Percentiles rank a stretch among this genome's conserved stretches.
phyloP scores from a whole-genome alignment of 2,113 vertebrate genomes.

The Nothobranchius kuhntae region DNA sequence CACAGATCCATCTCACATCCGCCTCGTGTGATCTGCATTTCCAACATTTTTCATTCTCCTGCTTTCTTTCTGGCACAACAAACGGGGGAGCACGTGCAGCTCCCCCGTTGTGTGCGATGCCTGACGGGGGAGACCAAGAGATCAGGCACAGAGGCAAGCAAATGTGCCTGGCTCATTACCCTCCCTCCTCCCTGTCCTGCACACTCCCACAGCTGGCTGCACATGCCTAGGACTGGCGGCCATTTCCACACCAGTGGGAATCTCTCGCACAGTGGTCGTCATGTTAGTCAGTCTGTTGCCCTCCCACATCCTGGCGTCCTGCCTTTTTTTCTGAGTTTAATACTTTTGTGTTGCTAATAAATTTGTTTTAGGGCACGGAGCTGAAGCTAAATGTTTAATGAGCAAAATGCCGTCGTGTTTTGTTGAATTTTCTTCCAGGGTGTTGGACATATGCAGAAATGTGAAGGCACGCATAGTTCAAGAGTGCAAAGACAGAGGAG shows the following conservation, averaged over 20 bases:
- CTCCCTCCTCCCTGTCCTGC: constrained; percentile 65
- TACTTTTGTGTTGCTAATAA: constrained; percentile 1
- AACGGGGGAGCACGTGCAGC: constrained; percentile 43
- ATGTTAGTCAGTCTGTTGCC: constrained; percentile 44
- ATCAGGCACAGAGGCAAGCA: constrained; percentile 74
- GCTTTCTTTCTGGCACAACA: constrained; percentile 29
- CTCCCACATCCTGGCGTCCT: constrained; percentile 18
- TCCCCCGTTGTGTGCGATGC: constrained; percentile 66
- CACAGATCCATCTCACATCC: constrained; percentile 24
- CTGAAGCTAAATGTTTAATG: neutral
- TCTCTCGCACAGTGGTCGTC: constrained; percentile 54
- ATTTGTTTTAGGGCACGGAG: neutral
- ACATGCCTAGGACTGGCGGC: constrained; percentile 69
- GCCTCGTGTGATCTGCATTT: constrained; percentile 34
- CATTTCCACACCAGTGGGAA: constrained; percentile 69
- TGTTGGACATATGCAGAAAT: constrained; percentile 95
- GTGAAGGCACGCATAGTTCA: constrained; percentile 92
- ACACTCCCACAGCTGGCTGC: constrained; percentile 66
- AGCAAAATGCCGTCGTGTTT: neutral
- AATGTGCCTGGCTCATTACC: constrained; percentile 76
- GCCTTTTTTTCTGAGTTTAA: constrained; percentile 27
- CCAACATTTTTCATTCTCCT: constrained; percentile 40
- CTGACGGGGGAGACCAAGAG: constrained; percentile 71
- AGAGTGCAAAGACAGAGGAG: constrained; percentile 96
- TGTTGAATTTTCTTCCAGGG: constrained; percentile 74